phyloP scores from a whole-genome alignment of 2,113 vertebrate species.

The Varanus komodoensis region DNA sequence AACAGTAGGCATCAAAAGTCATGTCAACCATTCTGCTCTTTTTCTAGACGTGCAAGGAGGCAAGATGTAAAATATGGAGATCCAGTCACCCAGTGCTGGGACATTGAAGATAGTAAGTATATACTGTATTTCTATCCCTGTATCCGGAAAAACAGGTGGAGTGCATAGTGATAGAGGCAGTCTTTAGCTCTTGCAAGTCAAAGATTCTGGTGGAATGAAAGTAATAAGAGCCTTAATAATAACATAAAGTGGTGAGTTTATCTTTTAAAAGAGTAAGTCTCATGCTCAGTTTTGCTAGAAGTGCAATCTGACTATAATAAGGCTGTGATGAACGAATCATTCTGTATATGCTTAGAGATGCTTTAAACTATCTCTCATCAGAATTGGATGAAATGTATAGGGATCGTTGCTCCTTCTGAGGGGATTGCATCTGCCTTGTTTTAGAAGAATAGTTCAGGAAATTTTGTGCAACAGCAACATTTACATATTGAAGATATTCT shows the following conservation, averaged over 20 bases:
- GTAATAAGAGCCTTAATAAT: neutral
- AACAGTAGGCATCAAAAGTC: neutral
- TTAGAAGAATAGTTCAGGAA: no score
- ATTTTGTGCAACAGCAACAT: no score
- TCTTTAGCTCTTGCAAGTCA: neutral
- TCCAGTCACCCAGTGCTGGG: conserved; percentile 95
- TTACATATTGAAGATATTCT: no score
- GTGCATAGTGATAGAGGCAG: neutral
- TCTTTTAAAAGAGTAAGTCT: neutral
- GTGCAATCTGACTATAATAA: neutral
- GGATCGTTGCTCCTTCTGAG: no score
- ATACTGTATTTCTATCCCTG: neutral
- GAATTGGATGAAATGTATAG: no score
- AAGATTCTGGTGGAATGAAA: neutral
- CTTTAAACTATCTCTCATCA: no score
- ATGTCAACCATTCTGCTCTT: conserved; percentile 61
- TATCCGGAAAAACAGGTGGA: neutral
- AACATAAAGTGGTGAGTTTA: neutral
- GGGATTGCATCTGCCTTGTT: no score
- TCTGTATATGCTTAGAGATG: neutral
- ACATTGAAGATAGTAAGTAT: conserved; percentile 92
- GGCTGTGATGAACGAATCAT: neutral
- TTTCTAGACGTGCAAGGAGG: conserved; percentile 89
- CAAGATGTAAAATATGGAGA: conserved; percentile 98
- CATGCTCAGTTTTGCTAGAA: neutral